Conservation (phyloP, 1,140 invertebrate species). For the Conus betulinus region DNA sequence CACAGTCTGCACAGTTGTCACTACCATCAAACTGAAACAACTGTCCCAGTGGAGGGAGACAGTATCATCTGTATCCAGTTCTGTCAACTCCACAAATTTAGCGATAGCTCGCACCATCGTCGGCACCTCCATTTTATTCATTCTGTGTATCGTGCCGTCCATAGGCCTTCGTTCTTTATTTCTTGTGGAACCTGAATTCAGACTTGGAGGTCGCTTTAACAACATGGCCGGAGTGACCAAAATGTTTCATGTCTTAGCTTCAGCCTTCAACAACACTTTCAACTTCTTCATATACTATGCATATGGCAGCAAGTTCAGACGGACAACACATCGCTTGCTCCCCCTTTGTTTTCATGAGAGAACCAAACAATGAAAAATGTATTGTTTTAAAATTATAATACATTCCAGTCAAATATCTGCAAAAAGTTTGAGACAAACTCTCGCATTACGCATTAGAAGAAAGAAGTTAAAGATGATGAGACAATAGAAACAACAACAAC, state of each 20-base stretch:
- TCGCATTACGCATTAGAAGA: no score
- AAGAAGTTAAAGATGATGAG: no score
- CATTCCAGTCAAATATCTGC: no score
- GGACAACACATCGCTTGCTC: not conserved
- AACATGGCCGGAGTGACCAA: not conserved
- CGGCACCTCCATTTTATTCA: not conserved
- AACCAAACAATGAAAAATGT: no score
- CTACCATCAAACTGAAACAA: not conserved
- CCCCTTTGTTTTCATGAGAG: no score
- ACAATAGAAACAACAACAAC: no score
- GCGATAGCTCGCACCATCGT: not conserved
- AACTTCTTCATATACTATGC: not conserved
- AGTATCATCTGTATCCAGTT: not conserved
- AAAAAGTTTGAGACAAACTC: no score
- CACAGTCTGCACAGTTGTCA: not conserved
- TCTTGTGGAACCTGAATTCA: not conserved
- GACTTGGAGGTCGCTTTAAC: not conserved
- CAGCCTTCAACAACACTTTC: not conserved
- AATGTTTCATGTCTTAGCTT: not conserved
- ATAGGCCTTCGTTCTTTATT: not conserved
- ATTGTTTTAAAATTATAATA: no score
- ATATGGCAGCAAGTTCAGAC: not conserved
- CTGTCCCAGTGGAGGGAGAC: not conserved
- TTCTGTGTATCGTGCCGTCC: not conserved
- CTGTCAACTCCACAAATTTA: not conserved